Conservation (phyloP, 2,888 invertebrate genomes). For the Boloria euphrosyne region DNA sequence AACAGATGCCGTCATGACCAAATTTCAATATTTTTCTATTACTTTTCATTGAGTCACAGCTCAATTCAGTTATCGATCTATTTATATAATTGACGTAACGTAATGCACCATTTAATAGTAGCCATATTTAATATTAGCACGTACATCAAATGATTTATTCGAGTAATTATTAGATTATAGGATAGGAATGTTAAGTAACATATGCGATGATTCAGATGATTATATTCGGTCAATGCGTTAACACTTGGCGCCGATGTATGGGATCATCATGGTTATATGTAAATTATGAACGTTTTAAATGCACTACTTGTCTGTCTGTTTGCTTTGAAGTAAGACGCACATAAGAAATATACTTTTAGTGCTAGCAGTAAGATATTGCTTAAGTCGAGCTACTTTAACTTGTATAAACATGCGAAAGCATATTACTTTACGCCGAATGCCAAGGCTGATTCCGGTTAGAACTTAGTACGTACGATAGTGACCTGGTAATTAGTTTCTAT, state of each 20-base stretch:
- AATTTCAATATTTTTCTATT: constrained; percentile 1
- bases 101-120: constrained; percentile 35
- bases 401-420: no score
- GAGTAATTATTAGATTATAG: constrained; percentile 71
- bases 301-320: constrained; percentile 31
- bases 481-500: no score
- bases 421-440: no score
- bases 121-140: constrained; percentile 43
- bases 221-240: constrained; percentile 74
- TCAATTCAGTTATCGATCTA: constrained; percentile 17
- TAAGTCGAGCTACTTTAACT: neutral
- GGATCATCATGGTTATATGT: constrained; percentile 35
- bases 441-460: no score
- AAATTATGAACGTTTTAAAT: constrained; percentile 28
- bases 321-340: constrained; percentile 26
- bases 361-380: neutral
- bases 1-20: neutral
- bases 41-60: constrained; percentile 10
- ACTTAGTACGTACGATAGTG: no score
- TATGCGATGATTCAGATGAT: constrained; percentile 67
- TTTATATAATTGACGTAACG: constrained; percentile 27
- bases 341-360: constrained; percentile 8
- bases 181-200: constrained; percentile 78
- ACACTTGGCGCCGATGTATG: constrained; percentile 61
- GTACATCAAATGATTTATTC: constrained; percentile 51